phyloP scores from a whole-genome alignment of 2,888 invertebrate species.

The Pammene fasciana region DNA sequence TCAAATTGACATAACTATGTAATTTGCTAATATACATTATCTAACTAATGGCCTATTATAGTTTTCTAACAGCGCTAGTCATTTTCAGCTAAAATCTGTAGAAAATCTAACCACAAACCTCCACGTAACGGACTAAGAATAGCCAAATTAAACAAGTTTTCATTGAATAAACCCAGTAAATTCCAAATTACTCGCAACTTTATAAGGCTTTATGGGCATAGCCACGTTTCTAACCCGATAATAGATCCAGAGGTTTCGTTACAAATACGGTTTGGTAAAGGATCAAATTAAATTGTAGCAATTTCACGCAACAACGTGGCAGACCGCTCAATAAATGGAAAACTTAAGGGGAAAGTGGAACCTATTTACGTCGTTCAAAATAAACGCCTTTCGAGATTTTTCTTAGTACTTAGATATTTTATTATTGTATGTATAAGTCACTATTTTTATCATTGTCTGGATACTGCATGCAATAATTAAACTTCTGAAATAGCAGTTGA shows the following conservation, averaged over 20 bases:
- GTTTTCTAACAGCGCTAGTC: too few relatives aligned
- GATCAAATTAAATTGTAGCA: conserved; percentile 13
- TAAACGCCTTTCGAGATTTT: too few relatives aligned
- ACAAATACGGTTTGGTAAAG: conserved; percentile 15
- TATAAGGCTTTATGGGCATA: conserved; percentile 21
- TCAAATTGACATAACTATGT: too few relatives aligned
- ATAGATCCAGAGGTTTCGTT: conserved; percentile 12
- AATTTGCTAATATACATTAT: too few relatives aligned
- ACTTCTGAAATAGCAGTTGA: too few relatives aligned
- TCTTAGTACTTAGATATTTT: too few relatives aligned
- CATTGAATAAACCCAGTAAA: not conserved
- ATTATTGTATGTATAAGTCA: too few relatives aligned
- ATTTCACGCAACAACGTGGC: conserved; percentile 6
- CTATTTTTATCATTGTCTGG: too few relatives aligned
- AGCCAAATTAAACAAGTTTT: not conserved
- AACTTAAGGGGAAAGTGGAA: conserved; percentile 1
- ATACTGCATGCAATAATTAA: too few relatives aligned
- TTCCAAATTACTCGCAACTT: conserved; percentile 2
- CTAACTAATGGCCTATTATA: too few relatives aligned
- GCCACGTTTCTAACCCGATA: not conserved
- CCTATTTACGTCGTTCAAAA: not conserved
- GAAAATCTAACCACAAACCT: not conserved
- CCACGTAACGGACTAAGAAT: not conserved
- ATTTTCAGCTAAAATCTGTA: too few relatives aligned
- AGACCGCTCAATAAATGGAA: not conserved